Base-by-base conservation (phyloP, 2,797 vertebrate genomes). In the Oryzias dopingdopingensis region DNA sequence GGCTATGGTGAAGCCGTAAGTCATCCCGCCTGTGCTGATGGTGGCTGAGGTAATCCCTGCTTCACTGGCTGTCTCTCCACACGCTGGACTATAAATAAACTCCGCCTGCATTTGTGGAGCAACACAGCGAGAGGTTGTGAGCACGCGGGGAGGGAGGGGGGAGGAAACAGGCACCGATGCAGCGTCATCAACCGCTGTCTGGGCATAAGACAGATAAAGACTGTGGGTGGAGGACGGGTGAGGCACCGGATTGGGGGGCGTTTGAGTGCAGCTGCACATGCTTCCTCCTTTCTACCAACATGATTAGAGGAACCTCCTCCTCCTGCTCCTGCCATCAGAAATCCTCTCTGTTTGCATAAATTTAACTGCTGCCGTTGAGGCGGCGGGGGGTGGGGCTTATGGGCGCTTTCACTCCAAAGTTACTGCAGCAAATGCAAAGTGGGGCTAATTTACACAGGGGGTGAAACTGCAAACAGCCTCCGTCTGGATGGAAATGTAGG, bases 31-130 rank as follows among this genome's bases (percentile, higher is more conserved):
- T 79, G 72, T 22, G 69, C 56, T 88, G 82, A 79, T 76, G 66
- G 61, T 42, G 79, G 83, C 79, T 70, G 70, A 88, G 89, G 91
- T 90, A 90, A 92, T 91, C 88, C 89, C 89, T 83, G 72, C 69
- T 79, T 78, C 76, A 55, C 79, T 77, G 81, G 84, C 85, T 81
- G 81, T 82, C 7, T 81, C 80, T 79, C 80, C 81, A 86, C 88
- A 88, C 82, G 52, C 81, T 20, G 60, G 67, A 85, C 89, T 92
- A 92, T 88, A 92, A 90, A 91, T 92, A 92, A 85, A 76, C 88
- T 62, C 80, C 65, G 78, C 71, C 80, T 79, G 81, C 82, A 78
- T 83, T 85, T 75, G 81, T 62, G 29, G 7, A 32, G 29, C 29
- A 8, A 12, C 29, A 32, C 29, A 65, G 56, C 54, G 65, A 47